Percentiles rank a stretch among this genome's conserved stretches.
These are phyloP conservation scores for Sigmodon hispidus DNA, from an alignment of 2,113 vertebrate genomes.

Conservation along the genomic window DNA sequence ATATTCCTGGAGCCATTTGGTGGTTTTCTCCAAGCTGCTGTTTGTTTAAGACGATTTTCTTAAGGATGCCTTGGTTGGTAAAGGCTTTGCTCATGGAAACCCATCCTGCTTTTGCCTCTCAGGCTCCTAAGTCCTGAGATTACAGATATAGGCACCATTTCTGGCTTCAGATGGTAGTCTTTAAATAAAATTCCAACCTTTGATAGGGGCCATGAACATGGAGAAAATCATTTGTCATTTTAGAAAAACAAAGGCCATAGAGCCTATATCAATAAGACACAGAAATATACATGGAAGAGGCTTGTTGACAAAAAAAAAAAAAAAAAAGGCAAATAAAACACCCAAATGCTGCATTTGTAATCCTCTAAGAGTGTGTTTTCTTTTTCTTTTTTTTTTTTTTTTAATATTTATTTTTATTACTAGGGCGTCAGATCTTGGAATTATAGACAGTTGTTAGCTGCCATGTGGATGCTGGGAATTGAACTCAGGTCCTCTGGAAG, in stretches of 20 bases:
- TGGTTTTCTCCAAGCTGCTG: not conserved
- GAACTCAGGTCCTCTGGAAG: no score
- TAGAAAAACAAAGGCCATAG: not conserved
- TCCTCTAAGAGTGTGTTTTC: not conserved
- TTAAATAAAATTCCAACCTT: not conserved
- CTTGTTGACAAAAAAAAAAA: not conserved
- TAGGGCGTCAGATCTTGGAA: no score
- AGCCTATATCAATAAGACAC: not conserved
- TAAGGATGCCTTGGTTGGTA: not conserved
- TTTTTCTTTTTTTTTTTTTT: no score
- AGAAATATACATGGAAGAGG: not conserved
- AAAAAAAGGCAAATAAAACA: not conserved
- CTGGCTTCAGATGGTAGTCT: not conserved
- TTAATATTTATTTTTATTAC: no score
- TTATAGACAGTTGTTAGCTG: no score
- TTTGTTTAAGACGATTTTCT: not conserved
- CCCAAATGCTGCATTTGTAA: not conserved
- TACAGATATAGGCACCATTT: not conserved
- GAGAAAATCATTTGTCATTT: not conserved
- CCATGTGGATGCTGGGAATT: no score
- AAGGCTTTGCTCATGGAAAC: no score
- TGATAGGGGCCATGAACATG: not conserved
- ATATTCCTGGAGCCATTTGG: not conserved
- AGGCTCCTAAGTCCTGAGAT: not conserved
- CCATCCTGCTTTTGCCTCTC: not conserved